phyloP scores from a whole-genome alignment of 2,888 invertebrate species.

The Chesias legatella region DNA sequence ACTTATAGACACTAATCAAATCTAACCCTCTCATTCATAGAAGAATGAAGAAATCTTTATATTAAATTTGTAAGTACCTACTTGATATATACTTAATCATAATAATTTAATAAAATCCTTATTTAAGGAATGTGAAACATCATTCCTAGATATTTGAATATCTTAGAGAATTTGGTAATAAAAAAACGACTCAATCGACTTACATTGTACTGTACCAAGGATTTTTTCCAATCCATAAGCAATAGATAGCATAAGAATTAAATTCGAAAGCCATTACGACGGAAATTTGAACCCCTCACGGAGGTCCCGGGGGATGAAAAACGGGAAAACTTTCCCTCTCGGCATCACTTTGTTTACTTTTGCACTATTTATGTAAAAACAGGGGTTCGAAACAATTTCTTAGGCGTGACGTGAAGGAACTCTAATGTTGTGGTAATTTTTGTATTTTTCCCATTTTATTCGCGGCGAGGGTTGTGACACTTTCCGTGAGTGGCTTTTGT shows the following conservation, averaged over 20 bases:
- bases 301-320: constrained; percentile 63
- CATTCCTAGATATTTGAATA: too few relatives aligned
- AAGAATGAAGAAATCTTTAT: too few relatives aligned
- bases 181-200: too few relatives aligned
- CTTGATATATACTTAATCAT: too few relatives aligned
- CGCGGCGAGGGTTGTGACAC: constrained; percentile 11
- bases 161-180: too few relatives aligned
- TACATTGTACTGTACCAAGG: too few relatives aligned
- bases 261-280: constrained; percentile 60
- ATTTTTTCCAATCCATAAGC: constrained; percentile 13
- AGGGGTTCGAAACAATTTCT: constrained; percentile 48
- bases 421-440: constrained; percentile 37
- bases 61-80: too few relatives aligned
- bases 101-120: too few relatives aligned
- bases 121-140: too few relatives aligned
- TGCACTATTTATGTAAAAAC: constrained; percentile 67
- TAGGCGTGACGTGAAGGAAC: constrained; percentile 40
- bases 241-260: constrained; percentile 50
- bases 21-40: too few relatives aligned
- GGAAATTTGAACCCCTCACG: constrained; percentile 60
- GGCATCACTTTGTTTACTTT: constrained; percentile 63
- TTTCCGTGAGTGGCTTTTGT: constrained; percentile 2
- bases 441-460: constrained; percentile 25
- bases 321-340: constrained; percentile 72
- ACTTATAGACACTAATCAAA: too few relatives aligned